Base-by-base conservation (phyloP, 2,888 invertebrate genomes). In the Drosophila gaucha region DNA sequence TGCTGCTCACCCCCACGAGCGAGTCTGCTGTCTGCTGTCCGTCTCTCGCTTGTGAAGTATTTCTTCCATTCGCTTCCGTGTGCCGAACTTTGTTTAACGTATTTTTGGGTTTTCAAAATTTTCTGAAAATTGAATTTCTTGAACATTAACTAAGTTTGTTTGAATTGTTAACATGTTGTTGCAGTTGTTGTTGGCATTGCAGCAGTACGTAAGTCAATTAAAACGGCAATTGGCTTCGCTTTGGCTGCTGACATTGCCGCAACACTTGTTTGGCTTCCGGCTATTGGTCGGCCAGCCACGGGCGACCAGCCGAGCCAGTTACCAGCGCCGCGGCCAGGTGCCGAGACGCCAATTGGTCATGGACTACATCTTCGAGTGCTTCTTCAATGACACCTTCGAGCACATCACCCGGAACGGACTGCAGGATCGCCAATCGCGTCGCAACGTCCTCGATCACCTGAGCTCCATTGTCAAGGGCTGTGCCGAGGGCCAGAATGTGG, bases 361-460 rank as follows among this genome's bases (percentile, higher is more conserved):
- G 96, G 96, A 96, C 91, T 94, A 94, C 71, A 94, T 96, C 78
- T 94, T 97, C 92, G 95, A 96, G 76, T 95, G 94, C 89, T 96
- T 96, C 92, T 96, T 96, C 86, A 95, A 96, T 75, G 93, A 94
- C 89, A 94, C 96, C 44, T 96, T 97, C 88, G 92, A 93, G 76
- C 94, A 94, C 78, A 92, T 96, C 89, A 94, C 95, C 51, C 94
- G 96, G 9, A 95, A 95, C 90, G 94, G 94, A 76, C 92, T 97
- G 51, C 95, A 95, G 75, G 95, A 95, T 50, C 93, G 96, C 26
- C 94, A 94, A 80, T 96, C 95, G 80, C 93, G 97, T 31, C 93
- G 94, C 31, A 94, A 95, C 83, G 92, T 96, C 49, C 95, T 96
- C 52, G 94, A 95, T 88, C 96, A 96, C 91, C 94, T 97, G 82